phyloP scores from a whole-genome alignment of 2,797 vertebrate genomes.

The Diplodus sargus region DNA sequence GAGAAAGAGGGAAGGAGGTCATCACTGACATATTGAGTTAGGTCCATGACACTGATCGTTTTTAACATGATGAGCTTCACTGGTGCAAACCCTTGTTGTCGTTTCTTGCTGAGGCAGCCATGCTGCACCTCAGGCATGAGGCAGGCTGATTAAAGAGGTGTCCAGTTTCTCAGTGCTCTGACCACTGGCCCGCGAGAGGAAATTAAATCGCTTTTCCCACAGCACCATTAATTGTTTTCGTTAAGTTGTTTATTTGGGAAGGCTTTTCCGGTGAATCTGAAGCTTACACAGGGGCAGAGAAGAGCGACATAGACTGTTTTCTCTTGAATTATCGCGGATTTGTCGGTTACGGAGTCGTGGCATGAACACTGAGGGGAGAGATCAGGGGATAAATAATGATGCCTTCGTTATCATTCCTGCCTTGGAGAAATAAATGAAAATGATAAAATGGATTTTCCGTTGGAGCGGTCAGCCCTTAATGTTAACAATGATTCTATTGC shows the following conservation, averaged over 20 bases:
- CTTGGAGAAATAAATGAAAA: conserved; percentile 80
- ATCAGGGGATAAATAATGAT: conserved; percentile 60
- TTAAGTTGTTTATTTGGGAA: conserved; percentile 80
- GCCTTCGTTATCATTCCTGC: conserved; percentile 71
- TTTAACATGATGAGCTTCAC: neutral
- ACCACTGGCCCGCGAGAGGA: conserved; percentile 67
- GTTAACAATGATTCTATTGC: conserved; percentile 24
- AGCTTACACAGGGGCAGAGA: conserved; percentile 37
- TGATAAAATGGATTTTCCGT: conserved; percentile 69
- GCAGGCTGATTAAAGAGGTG: conserved; percentile 50
- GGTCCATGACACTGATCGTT: neutral
- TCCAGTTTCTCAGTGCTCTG: conserved; percentile 66
- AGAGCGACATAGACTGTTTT: conserved; percentile 65
- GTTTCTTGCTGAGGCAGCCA: neutral
- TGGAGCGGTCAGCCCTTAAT: conserved; percentile 44
- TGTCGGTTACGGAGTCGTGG: conserved; percentile 43
- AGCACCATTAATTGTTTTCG: conserved; percentile 80
- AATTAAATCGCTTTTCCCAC: conserved; percentile 85
- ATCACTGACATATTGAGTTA: neutral
- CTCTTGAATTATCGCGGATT: conserved; percentile 60
- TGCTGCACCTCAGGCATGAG: conserved; percentile 23
- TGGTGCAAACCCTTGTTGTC: neutral
- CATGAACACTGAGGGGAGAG: conserved; percentile 1
- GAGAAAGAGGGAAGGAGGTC: neutral
- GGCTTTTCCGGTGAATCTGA: conserved; percentile 72